Evolutionary conservation across 2,888 invertebrate species (phyloP), one percentile per base, ranked within the genome.

Genomic region (Platerodrilus igneus): DNA sequence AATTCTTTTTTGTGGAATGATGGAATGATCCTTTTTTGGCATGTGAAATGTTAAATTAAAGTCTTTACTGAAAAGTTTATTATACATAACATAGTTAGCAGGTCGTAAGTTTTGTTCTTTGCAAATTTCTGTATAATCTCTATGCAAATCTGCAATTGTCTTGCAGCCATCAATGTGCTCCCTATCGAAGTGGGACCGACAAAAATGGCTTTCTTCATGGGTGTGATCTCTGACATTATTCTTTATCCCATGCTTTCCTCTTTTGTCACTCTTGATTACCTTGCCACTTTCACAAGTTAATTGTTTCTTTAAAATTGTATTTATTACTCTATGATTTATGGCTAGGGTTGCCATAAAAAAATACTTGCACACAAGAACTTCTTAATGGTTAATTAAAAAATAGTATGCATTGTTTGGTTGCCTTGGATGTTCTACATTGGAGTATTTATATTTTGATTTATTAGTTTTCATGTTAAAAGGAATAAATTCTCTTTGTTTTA

Each of bases 1-100:
- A n/a, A n/a, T n/a, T n/a, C n/a, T n/a, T n/a, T n/a, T n/a, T n/a
- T n/a, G n/a, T n/a, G n/a, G n/a, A n/a, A n/a, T n/a, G n/a, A n/a
- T n/a, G n/a, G n/a, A n/a, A n/a, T 47, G 50, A 27, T 52, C 50
- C 22, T 38, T 38, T 35, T 54, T 51, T 8, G 48, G 50, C 21
- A 4, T 11, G 21, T 21, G 13, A 9, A 20, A 31, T 6, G 20
- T 21, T 13, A 31, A 13, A n/a, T 20, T 20, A 9, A 10, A 21
- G 4, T 31, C 21, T 13, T 11, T 15, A 11, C 21, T 31, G n/a
- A 31, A 31, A 11, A 31, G 20, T 8, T 11, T 13, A 20, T 20
- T 11, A 20, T 21, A 31, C 31, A 31, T 20, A 14, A 20, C 20
- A 11, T 31, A 31, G 14, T 20, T 31, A n/a, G 20, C 31, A 2